Percentiles rank a stretch among this genome's conserved stretches.
These are phyloP conservation scores for Myotis myotis DNA, from an alignment of 2,797 vertebrate genomes.

Conservation along the genomic window DNA sequence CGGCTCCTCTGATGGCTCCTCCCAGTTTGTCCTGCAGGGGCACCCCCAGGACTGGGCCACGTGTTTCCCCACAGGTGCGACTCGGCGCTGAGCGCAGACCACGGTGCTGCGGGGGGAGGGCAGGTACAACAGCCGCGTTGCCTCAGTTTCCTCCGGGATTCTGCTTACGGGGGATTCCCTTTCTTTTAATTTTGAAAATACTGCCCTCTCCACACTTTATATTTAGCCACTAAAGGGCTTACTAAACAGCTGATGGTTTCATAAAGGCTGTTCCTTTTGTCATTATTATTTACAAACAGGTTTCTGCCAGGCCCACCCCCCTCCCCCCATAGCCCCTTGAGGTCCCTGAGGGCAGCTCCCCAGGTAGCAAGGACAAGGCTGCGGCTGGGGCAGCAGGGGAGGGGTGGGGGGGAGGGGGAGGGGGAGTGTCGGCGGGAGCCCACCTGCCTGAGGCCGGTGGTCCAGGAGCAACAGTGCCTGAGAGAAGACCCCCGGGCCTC, in stretches of 20 bases:
- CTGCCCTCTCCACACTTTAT: too few relatives aligned
- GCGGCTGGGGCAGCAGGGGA: not conserved
- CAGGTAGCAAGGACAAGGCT: not conserved
- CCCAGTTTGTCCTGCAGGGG: not conserved
- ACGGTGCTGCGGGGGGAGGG: too few relatives aligned
- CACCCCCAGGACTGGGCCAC: accelerated
- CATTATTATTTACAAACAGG: not conserved
- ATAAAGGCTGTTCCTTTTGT: not conserved
- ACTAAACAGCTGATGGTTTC: not conserved
- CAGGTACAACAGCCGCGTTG: not conserved
- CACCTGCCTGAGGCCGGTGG: not conserved
- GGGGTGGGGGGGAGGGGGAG: too few relatives aligned
- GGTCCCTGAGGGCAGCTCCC: not conserved
- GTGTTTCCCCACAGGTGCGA: too few relatives aligned
- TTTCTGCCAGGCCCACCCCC: too few relatives aligned
- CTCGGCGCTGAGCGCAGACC: not conserved
- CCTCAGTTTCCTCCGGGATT: not conserved
- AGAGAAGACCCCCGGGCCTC: not conserved
- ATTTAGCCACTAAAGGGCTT: not conserved
- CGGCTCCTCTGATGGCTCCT: not conserved
- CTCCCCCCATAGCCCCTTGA: too few relatives aligned
- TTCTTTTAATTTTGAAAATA: not conserved
- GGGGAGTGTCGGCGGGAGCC: not conserved
- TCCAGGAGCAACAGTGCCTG: not conserved
- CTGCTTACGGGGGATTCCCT: not conserved